Conservation (phyloP, 2,888 invertebrate genomes). For the Lutraria lutraria region DNA sequence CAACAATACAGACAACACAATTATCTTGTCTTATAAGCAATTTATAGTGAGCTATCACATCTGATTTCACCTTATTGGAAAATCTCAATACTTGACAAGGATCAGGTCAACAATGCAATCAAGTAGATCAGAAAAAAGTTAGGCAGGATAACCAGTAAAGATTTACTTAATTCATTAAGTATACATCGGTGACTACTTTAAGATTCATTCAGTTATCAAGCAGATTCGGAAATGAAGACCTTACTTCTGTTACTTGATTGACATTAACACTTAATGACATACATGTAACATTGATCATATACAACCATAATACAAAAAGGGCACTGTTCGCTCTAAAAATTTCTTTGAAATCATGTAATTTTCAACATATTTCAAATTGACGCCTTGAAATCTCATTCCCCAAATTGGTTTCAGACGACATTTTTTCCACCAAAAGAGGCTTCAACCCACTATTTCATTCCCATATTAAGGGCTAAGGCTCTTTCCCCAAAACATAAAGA, state of each 20-base stretch:
- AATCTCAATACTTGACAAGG: neutral
- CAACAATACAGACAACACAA: neutral
- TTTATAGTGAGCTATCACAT: neutral
- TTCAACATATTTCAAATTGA: no score
- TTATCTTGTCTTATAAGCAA: neutral
- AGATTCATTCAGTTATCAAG: conserved; percentile 2
- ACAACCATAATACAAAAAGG: no score
- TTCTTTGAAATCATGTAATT: no score
- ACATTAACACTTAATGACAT: neutral
- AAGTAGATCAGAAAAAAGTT: neutral
- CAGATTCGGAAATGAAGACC: conserved; percentile 15
- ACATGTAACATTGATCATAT: no score
- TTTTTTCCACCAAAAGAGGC: no score
- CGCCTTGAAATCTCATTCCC: no score
- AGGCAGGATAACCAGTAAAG: neutral
- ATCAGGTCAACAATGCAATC: neutral
- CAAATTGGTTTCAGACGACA: no score
- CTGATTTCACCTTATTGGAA: neutral
- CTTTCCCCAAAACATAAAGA: no score
- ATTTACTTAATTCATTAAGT: neutral
- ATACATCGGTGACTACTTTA: neutral
- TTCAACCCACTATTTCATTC: no score
- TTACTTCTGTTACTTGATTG: neutral
- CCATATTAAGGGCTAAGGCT: no score
- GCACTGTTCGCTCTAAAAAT: no score